A percentile compares a stretch with the other conserved stretches of the same genome.
Evolutionary conservation across 1,140 invertebrate species (phyloP).

Genomic region (Bombus difficillimus): DNA sequence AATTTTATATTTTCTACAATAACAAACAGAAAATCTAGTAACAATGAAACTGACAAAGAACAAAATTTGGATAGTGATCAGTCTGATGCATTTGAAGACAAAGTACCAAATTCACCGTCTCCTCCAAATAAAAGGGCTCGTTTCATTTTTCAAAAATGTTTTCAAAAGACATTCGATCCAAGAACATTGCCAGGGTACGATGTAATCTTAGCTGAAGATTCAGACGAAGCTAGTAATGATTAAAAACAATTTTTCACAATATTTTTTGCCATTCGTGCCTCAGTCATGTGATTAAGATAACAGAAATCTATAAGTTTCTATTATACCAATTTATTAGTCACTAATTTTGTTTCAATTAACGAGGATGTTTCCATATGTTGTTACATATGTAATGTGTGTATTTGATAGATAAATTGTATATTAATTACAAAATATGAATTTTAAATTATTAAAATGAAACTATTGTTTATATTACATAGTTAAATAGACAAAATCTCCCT

Average conservation of each 20-base stretch:
- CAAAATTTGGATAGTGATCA: constrained; percentile 47
- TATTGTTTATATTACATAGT: neutral
- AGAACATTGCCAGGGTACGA: constrained; percentile 81
- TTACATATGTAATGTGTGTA: neutral
- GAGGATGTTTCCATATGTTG: neutral
- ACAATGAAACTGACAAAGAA: constrained; percentile 1
- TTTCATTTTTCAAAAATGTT: constrained; percentile 86
- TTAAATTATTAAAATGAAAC: neutral
- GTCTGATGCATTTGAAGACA: constrained; percentile 66
- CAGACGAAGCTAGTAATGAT: constrained; percentile 80
- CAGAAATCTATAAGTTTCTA: neutral
- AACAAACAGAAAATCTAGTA: constrained; percentile 62
- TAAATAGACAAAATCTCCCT: too few species aligned
- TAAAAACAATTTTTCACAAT: constrained; percentile 27
- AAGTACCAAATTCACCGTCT: constrained; percentile 82
- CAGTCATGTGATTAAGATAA: neutral
- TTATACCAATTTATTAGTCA: neutral
- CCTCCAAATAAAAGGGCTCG: constrained; percentile 78
- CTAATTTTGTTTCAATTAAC: neutral
- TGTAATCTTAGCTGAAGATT: constrained; percentile 84
- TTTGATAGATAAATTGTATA: neutral
- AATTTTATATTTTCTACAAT: constrained; percentile 54
- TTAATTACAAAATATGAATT: neutral
- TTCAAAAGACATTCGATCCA: constrained; percentile 87
- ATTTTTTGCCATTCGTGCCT: neutral